Conservation (phyloP, 2,113 vertebrate species). For the Thalassoma bifasciatum region DNA sequence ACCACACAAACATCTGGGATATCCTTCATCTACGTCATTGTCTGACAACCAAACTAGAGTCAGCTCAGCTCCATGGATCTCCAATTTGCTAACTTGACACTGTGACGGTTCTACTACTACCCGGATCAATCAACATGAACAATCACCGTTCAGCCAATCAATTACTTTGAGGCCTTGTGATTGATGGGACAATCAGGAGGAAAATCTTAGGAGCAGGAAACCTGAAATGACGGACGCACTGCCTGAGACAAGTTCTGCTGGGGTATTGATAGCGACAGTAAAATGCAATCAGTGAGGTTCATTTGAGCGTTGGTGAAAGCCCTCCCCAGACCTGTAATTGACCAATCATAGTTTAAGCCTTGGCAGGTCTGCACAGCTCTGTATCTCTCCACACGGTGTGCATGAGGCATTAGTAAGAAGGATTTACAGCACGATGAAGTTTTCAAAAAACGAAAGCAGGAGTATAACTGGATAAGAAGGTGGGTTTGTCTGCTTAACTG, state of each 20-base stretch:
- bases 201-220: conserved; percentile 48
- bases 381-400: not conserved
- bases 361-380: not conserved
- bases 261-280: conserved; percentile 40
- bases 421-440: not conserved
- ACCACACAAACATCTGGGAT: not conserved
- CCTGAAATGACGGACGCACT: conserved; percentile 40
- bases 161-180: conserved; percentile 40
- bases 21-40: not conserved
- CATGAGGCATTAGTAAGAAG: not conserved
- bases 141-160: conserved; percentile 57
- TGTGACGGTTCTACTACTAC: conserved; percentile 24
- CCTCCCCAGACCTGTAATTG: not conserved
- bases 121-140: conserved; percentile 56
- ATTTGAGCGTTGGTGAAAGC: not conserved
- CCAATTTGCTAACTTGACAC: conserved; percentile 20
- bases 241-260: conserved; percentile 20
- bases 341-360: not conserved
- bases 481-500: not conserved
- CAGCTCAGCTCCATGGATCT: conserved; percentile 2
- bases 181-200: conserved; percentile 59
- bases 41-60: conserved; percentile 18
- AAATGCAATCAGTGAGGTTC: conserved; percentile 32
- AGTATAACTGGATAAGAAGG: not conserved
- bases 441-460: not conserved